Percentiles rank a stretch among this genome's conserved stretches.
These are phyloP conservation scores for Mixornis gularis DNA, from an alignment of 2,113 vertebrate species.

Conservation along the genomic window DNA sequence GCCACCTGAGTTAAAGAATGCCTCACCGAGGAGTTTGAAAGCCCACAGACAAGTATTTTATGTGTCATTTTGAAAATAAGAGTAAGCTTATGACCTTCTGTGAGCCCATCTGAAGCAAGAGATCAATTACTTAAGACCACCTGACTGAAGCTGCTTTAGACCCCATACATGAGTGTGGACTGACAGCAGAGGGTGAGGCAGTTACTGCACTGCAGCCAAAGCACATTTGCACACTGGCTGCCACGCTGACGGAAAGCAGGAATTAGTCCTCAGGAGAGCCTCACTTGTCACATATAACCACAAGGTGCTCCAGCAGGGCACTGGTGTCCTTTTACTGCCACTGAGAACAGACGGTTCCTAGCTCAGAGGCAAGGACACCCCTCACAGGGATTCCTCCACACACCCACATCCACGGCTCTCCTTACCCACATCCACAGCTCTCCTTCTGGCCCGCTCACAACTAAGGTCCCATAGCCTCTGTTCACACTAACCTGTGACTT, in stretches of 20 bases:
- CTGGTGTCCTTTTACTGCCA: neutral
- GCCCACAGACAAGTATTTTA: neutral
- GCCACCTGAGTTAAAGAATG: neutral
- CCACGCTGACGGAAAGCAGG: neutral
- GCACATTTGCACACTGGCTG: neutral
- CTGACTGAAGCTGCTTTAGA: neutral
- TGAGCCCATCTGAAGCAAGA: neutral
- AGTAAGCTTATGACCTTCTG: neutral
- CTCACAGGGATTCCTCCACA: neutral
- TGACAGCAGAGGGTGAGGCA: neutral
- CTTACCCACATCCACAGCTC: neutral
- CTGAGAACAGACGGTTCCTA: accelerated
- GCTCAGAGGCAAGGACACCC: neutral
- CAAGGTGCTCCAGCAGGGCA: neutral
- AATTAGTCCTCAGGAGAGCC: neutral
- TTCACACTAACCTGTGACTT: neutral
- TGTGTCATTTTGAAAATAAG: neutral
- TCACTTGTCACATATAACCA: neutral
- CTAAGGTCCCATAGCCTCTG: neutral
- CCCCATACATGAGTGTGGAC: accelerated
- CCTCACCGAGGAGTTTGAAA: neutral
- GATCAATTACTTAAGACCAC: neutral
- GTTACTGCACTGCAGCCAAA: neutral
- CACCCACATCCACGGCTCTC: neutral
- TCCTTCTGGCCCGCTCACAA: neutral